Base-by-base conservation (phyloP, 2,888 invertebrate genomes). In the Augochlorella aurata region DNA sequence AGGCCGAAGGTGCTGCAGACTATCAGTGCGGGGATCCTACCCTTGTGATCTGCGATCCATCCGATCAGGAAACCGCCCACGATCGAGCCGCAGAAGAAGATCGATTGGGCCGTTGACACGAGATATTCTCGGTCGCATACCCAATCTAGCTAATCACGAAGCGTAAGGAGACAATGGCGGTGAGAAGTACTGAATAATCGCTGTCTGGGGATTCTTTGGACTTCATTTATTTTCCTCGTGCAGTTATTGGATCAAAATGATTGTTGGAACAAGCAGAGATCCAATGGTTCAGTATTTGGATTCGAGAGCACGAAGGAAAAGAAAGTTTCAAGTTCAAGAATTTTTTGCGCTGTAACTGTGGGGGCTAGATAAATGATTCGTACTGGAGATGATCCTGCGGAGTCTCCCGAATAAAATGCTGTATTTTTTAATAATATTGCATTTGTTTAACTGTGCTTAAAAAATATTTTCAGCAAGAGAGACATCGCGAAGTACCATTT, bases 61-160 rank as follows among this genome's bases (percentile, higher is more conserved):
- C 95, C 95, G 84, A 95, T 94, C 7, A 94, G 81, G 45, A 95
- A 93, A 7, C 94, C 94, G 5, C 95, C 95, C 45, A 94, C 87
- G 77, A 95, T 94, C 24, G 95, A 94, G 7, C 95, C 95, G 78
- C 94, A 91, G 90, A 95, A 95, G 90, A 95, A 95, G 54, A 95
- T 91, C 21, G 94, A 93, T 89, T 94, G 94, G 16, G 94, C 93
- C 58, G 94, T 91, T n/a, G 94, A 94, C 24, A 94, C 93, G 71
- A 94, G 93, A 85, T 94, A 94, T 58, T 94, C 94, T 65, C 94
- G 92, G 67, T 94, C 94, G 91, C 95, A 95, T 91, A 95, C 95
- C 95, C 95, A 95, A 90, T 94, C 93, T 90, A 94, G 92, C 95
- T 95, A 93, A 92, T 88, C 74, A 85, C 81, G 79, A 88, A 87